A percentile compares a stretch with the other conserved stretches of the same genome.
These are phyloP conservation scores for Volucella zonaria DNA, from an alignment of 2,888 invertebrate species.

Conservation along the genomic window DNA sequence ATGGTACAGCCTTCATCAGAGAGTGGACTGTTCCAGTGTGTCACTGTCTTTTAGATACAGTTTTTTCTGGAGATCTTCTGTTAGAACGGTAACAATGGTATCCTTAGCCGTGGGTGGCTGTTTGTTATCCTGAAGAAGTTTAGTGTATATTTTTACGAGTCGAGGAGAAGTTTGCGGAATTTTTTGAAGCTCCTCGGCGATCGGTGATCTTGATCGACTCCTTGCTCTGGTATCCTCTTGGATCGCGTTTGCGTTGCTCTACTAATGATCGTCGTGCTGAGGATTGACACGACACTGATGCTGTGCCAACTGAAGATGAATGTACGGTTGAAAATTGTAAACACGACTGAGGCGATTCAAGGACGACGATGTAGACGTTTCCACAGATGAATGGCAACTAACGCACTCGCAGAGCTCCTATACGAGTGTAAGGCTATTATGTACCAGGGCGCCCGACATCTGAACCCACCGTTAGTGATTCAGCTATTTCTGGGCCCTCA, in stretches of 20 bases:
- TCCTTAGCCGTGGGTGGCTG: conserved; percentile 36
- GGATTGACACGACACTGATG: conserved; percentile 40
- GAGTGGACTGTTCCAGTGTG: conserved; percentile 77
- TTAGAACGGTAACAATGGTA: conserved; percentile 53
- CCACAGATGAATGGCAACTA: conserved; percentile 75
- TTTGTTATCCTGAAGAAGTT: conserved; percentile 73
- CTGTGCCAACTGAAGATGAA: conserved; percentile 4
- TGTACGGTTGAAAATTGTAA: conserved; percentile 27
- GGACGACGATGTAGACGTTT: conserved; percentile 72
- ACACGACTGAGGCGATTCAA: conserved; percentile 40
- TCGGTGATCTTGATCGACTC: conserved; percentile 50
- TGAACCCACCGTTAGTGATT: too few relatives aligned
- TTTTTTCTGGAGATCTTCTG: conserved; percentile 59
- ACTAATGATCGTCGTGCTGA: conserved; percentile 28
- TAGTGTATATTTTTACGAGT: conserved; percentile 75
- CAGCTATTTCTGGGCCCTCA: too few relatives aligned
- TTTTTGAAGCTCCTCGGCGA: conserved; percentile 29
- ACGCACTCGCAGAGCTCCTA: too few relatives aligned
- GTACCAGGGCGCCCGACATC: too few relatives aligned
- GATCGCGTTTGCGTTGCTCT: conserved; percentile 63
- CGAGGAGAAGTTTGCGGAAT: conserved; percentile 69
- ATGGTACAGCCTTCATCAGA: conserved; percentile 81
- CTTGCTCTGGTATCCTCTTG: conserved; percentile 69
- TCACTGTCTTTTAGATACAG: conserved; percentile 50
- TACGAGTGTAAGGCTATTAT: too few relatives aligned